Percentiles rank a stretch among this genome's conserved stretches.
phyloP scores from a whole-genome alignment of 2,888 invertebrate species.

The Seladonia tumulorum region DNA sequence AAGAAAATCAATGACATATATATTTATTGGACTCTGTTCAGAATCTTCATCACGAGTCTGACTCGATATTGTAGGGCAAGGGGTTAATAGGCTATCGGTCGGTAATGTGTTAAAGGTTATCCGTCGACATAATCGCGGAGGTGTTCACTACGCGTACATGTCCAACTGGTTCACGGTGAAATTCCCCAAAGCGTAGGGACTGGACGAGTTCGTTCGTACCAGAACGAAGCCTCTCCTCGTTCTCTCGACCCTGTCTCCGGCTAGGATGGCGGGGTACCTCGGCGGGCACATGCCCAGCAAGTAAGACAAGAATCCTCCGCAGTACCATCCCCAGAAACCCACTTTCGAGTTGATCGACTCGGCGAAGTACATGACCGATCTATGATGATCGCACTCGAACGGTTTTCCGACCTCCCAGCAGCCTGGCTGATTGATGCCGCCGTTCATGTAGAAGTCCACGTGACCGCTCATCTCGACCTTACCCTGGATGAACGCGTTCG shows the following conservation, averaged over 20 bases:
- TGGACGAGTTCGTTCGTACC: conserved; percentile 85
- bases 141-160: conserved; percentile 37
- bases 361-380: conserved; percentile 87
- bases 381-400: conserved; percentile 88
- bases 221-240: conserved; percentile 85
- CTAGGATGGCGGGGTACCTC: conserved; percentile 79
- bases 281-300: conserved; percentile 87
- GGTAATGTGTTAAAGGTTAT: no score
- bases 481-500: conserved; percentile 89
- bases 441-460: conserved; percentile 90
- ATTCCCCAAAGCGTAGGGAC: conserved; percentile 87
- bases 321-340: conserved; percentile 89
- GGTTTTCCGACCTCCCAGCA: conserved; percentile 85
- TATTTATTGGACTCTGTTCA: no score
- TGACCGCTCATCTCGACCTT: conserved; percentile 88
- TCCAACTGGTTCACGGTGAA: conserved; percentile 82
- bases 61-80: no score
- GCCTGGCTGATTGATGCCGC: conserved; percentile 89
- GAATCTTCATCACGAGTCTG: no score
- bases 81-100: no score
- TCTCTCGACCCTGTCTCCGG: conserved; percentile 78
- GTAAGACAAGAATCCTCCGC: conserved; percentile 86
- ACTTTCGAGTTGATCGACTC: conserved; percentile 87
- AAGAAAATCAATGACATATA: no score
- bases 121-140: conserved; percentile 21